Base-by-base conservation (phyloP, 1,140 invertebrate species). In the Solen grandis region DNA sequence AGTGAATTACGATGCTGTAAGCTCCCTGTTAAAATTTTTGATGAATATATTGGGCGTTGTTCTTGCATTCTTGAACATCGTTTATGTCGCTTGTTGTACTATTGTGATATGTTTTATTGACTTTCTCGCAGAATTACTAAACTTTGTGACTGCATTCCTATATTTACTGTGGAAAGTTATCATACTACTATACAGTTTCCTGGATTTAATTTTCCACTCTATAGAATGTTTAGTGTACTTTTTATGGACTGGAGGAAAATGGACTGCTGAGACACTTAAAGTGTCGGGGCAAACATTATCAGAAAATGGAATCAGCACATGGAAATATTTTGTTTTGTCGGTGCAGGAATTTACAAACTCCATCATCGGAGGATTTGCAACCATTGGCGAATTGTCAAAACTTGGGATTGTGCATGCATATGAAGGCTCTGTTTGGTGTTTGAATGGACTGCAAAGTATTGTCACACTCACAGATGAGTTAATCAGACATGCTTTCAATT, bases 81-180 rank as follows among this genome's bases (percentile, higher is more conserved):
- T 80, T 4, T 80, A 5, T 33, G 50, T 80, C 54, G 57, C 62
- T 27, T 19, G 72, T 29, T 65, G 60, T 33, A 73, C 68, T 27
- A 14, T 73, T 16, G 4, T 55, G 5, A 41, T 65, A 0, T 80
- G 66, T 46, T 13, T 73, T 3, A 57, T 63, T 14, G 85, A 86
- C 41, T 86, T 86, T 78, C 5, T 84, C 16, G 22, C 36, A 14
- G 83, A 84, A 62, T 81, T 75, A 8, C 36, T 65, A 16, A 81
- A 81, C 36, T 81, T 86, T 33, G 0, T 74, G 27, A 62, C 74
- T 33, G 85, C 83, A n/a, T 66, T 86, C 16, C 13, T 83, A 5
- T 74, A 79, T 46, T 59, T 86, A 27, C 35, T 86, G 14, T 86
- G 85, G 85, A 86, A 84, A 25, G 77, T 86, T 54, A 16, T 81